These are phyloP conservation scores for Mesoligia furuncula DNA, from an alignment of 2,888 invertebrate species.

Conservation along the genomic window DNA sequence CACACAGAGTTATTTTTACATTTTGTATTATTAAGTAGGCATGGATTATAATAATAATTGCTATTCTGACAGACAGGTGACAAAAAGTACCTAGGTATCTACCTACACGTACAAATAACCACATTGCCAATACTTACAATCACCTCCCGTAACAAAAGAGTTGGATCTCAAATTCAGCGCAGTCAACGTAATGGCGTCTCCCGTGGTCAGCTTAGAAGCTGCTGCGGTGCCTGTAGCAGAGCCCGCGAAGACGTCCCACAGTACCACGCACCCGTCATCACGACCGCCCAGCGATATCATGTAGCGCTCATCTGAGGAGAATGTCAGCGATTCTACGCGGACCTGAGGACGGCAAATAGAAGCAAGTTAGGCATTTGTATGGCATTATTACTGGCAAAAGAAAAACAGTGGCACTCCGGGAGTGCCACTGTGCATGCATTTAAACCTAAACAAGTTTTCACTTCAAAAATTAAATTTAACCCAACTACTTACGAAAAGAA, in stretches of 20 bases:
- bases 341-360: constrained; percentile 90
- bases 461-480: too few species aligned
- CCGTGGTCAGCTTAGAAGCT: constrained; percentile 92
- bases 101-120: not conserved
- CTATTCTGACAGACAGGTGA: not conserved
- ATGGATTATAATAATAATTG: not conserved
- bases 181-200: constrained; percentile 91
- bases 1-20: not conserved
- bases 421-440: too few species aligned
- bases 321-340: constrained; percentile 95
- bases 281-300: constrained; percentile 96
- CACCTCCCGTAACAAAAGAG: constrained; percentile 94
- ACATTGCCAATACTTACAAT: constrained; percentile 84
- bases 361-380: too few species aligned
- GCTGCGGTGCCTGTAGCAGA: constrained; percentile 91
- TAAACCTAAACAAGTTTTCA: too few species aligned
- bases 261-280: constrained; percentile 96
- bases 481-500: not conserved
- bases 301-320: constrained; percentile 95
- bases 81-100: not conserved
- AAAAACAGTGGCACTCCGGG: too few species aligned
- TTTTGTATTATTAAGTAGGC: not conserved
- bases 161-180: constrained; percentile 90
- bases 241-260: constrained; percentile 94
- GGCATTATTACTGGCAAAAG: not conserved